A percentile compares a stretch with the other conserved stretches of the same genome.
Conservation (phyloP, 2,113 vertebrate species). For the Strigops habroptila region DNA sequence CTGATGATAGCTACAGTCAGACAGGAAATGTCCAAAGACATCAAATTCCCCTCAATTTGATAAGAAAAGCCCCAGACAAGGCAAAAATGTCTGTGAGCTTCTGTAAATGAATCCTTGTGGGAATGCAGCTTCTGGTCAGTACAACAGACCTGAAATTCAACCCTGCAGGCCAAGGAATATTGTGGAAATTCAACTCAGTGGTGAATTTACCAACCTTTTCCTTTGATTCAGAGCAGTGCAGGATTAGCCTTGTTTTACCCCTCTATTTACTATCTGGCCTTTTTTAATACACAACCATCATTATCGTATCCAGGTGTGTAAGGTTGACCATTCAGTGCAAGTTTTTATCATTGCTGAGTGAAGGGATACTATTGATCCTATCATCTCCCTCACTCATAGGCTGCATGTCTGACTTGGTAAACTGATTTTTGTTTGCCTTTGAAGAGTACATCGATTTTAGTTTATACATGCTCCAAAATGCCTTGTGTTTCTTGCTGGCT, state of each 20-base stretch:
- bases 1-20: background rate
- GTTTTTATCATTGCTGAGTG: background rate
- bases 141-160: background rate
- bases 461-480: slow-evolving; percentile 35
- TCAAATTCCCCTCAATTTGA: background rate
- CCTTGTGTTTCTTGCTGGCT: background rate
- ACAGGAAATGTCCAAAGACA: background rate
- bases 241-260: background rate
- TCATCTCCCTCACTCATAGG: background rate
- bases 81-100: background rate
- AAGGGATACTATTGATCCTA: slow-evolving; percentile 39
- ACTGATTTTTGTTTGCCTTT: slow-evolving; percentile 58
- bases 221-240: background rate
- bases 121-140: background rate
- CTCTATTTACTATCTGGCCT: background rate
- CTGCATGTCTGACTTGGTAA: slow-evolving; percentile 23
- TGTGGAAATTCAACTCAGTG: background rate
- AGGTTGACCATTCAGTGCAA: background rate
- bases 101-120: background rate
- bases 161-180: background rate
- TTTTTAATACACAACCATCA: background rate
- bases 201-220: background rate
- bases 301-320: background rate
- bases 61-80: background rate
- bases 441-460: slow-evolving; percentile 67